Percentiles rank a stretch among this genome's conserved stretches.
phyloP scores from a whole-genome alignment of 2,888 invertebrate species.

The Ophion ventricosus region DNA sequence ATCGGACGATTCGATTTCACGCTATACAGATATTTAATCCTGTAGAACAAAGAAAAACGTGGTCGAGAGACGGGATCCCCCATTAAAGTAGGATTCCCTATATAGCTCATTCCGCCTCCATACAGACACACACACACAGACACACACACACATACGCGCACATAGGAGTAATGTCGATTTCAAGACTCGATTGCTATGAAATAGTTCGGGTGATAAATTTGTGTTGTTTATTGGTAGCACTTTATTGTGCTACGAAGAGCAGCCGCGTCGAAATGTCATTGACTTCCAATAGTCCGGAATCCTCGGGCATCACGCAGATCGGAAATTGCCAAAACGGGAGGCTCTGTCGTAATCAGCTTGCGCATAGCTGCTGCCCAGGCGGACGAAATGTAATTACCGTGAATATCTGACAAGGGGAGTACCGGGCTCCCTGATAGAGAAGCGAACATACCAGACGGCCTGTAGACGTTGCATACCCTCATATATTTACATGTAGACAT shows the following conservation, averaged over 20 bases:
- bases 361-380: conserved; percentile 12
- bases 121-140: no score
- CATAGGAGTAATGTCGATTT: no score
- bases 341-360: conserved; percentile 26
- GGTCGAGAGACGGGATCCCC: no score
- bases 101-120: no score
- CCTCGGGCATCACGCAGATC: background rate
- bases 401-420: conserved; percentile 48
- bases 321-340: conserved; percentile 7
- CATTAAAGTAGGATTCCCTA: no score
- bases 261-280: background rate
- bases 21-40: conserved; percentile 2
- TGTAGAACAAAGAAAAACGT: no score
- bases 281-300: background rate
- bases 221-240: no score
- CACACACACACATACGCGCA: no score
- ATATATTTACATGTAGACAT: conserved; percentile 6
- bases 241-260: no score
- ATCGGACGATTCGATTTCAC: conserved; percentile 40
- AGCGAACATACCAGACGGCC: conserved; percentile 42
- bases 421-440: conserved; percentile 54
- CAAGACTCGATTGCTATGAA: no score
- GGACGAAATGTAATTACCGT: conserved; percentile 53
- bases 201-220: no score
- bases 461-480: conserved; percentile 2